Evolutionary conservation across 2,888 invertebrate genomes (phyloP).

Genomic region (Sphaerophoria rueppellii): DNA sequence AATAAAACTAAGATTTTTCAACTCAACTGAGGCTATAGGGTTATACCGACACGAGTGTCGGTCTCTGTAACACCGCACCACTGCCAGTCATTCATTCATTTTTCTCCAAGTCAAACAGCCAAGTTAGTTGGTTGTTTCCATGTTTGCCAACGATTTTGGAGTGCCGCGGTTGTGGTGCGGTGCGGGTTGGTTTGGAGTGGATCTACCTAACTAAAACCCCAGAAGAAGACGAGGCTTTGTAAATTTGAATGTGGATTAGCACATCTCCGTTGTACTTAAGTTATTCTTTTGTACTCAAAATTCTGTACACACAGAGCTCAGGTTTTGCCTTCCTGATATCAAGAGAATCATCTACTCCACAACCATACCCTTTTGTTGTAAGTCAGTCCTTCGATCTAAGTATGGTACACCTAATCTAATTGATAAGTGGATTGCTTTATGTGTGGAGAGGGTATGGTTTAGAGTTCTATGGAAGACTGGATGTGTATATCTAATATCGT

Average conservation of each 20-base stretch:
- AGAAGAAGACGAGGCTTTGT: constrained; percentile 33
- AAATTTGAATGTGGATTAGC: constrained; percentile 70
- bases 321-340: constrained; percentile 1
- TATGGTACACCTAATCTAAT: constrained; percentile 50
- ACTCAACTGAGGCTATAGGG: not conserved
- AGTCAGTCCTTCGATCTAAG: constrained; percentile 30
- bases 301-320: not conserved
- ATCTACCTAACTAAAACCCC: not conserved
- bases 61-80: too few relatives aligned
- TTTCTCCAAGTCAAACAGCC: constrained; percentile 54
- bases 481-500: not conserved
- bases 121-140: constrained; percentile 26
- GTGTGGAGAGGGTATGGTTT: not conserved
- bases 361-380: constrained; percentile 46
- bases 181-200: not conserved
- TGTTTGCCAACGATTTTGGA: constrained; percentile 11
- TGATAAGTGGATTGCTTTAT: constrained; percentile 50
- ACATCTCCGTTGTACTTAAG: constrained; percentile 56
- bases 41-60: not conserved
- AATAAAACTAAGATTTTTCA: too few relatives aligned
- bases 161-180: too few relatives aligned
- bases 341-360: constrained; percentile 5
- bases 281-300: constrained; percentile 55
- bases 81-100: not conserved
- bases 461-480: not conserved